A percentile compares a stretch with the other conserved stretches of the same genome.
These are phyloP conservation scores for Aix galericulata DNA, from an alignment of 2,113 vertebrate genomes.

Conservation along the genomic window DNA sequence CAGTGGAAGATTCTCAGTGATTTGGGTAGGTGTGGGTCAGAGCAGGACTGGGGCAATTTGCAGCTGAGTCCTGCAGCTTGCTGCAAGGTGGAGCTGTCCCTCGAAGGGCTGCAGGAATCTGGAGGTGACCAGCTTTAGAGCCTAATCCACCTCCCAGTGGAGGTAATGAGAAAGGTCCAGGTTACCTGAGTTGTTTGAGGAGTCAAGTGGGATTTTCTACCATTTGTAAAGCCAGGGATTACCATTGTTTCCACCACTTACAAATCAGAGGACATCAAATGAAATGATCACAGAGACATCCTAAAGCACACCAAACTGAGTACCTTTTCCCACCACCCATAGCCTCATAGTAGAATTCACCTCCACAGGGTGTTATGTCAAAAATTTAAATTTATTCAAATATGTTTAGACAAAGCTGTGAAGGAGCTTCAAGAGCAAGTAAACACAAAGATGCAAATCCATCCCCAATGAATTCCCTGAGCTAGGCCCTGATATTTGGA, in stretches of 20 bases:
- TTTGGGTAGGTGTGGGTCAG: background rate
- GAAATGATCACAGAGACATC: background rate
- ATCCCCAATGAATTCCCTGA: background rate
- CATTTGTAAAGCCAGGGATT: too few relatives aligned
- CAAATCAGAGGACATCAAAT: background rate
- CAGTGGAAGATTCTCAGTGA: background rate
- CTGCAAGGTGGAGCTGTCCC: background rate
- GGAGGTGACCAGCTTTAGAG: background rate
- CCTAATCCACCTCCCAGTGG: background rate
- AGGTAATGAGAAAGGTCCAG: background rate
- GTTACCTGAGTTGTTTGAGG: background rate
- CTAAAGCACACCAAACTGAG: background rate
- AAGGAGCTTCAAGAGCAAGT: background rate
- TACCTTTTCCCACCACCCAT: background rate
- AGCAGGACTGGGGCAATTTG: background rate
- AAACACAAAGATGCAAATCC: background rate
- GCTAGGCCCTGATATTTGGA: background rate
- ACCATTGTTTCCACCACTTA: background rate
- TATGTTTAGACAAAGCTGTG: background rate
- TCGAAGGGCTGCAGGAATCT: background rate
- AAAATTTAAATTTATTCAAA: background rate
- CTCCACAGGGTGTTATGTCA: rapidly evolving
- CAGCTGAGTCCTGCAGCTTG: background rate
- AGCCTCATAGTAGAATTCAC: background rate
- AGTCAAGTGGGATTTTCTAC: background rate